phyloP scores from a whole-genome alignment of 2,113 vertebrate genomes.

The Illadopsis cleaveri region DNA sequence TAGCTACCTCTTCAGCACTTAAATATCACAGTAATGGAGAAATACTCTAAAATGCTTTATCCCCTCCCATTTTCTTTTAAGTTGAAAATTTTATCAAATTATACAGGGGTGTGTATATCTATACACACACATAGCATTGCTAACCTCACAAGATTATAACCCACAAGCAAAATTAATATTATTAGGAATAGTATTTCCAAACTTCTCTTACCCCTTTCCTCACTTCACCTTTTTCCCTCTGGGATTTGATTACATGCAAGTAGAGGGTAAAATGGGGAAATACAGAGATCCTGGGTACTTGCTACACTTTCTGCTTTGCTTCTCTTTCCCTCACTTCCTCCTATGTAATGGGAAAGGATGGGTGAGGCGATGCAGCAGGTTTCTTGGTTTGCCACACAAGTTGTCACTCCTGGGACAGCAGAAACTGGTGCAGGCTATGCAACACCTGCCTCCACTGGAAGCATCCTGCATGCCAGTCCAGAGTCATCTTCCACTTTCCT shows the following conservation, averaged over 20 bases:
- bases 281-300: background rate
- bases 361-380: background rate
- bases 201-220: background rate
- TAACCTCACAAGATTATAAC: background rate
- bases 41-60: background rate
- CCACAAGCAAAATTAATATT: background rate
- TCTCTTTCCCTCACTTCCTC: background rate
- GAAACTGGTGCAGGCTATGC: background rate
- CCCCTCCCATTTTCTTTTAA: background rate
- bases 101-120: too few species aligned
- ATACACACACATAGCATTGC: accelerated
- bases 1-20: background rate
- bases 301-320: background rate
- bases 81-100: background rate
- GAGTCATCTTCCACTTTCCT: constrained; percentile 13
- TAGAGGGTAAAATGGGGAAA: background rate
- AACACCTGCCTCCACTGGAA: constrained; percentile 43
- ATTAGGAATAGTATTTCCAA: background rate
- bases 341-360: background rate
- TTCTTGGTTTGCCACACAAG: background rate
- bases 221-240: background rate
- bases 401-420: background rate
- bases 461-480: background rate
- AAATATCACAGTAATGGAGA: background rate
- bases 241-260: background rate